Base-by-base conservation (phyloP, 2,888 invertebrate genomes). In the Thereva unica region DNA sequence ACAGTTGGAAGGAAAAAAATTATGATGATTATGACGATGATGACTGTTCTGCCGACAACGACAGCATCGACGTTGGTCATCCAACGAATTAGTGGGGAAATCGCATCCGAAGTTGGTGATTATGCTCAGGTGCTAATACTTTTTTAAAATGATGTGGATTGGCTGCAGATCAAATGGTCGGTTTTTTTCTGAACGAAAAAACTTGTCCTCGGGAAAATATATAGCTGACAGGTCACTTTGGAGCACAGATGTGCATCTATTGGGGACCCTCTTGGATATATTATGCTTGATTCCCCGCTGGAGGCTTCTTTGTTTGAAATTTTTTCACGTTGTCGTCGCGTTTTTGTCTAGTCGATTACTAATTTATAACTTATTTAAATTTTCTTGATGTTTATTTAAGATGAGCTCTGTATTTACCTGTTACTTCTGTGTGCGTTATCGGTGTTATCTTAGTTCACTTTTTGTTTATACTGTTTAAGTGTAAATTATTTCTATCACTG, bases 331-430 rank as follows among this genome's bases (percentile, higher is more conserved):
- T 50, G 49, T 61, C 42, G 41, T 50, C 61, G 50, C 9, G 38
- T 41, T 55, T 61, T 61, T 61, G 38, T 50, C 50, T 40, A 49
- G 23, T 34, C 35, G 40, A 61, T 50, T 49, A 42, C 41, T 50
- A 61, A 61, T 61, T 61, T 61, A 61, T 61, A 50, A 61, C 61
- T 61, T 61, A 61, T 61, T 61, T 61, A 61, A 61, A 50, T 61
- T 50, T 61, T 50, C 23, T 23, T 50, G 6, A 10, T 23, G 23
- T 50, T 50, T 23, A 23, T 23, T 23, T 23, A 23, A 23, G 23
- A 23, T 23, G 23, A 23, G 23, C 23, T 23, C 23, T 23, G 23
- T 23, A 23, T 23, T 23, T 23, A 23, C 23, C 23, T 23, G 23
- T 23, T 23, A 23, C 23, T 23, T 23, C 23, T 23, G 23, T 23